Evolutionary conservation across 53 echinoderm and acorn worm genomes (phyloP).

Genomic region (Antedon mediterranea): DNA sequence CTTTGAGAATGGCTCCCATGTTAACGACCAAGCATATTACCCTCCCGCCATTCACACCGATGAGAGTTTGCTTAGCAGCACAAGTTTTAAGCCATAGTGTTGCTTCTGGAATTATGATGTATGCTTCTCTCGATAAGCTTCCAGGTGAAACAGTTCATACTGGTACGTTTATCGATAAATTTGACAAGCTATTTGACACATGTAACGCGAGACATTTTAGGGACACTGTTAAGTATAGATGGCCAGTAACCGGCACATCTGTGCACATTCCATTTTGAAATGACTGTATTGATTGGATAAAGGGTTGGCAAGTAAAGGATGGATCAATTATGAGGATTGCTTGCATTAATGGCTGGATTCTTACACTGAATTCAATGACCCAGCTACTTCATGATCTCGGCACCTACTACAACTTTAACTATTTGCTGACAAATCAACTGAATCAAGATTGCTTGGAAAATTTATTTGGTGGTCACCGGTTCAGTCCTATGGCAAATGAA

Average conservation of each 20-base stretch:
- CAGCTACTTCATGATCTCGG: slow-evolving; percentile 8
- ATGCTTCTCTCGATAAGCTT: slow-evolving; percentile 15
- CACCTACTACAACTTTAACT: slow-evolving; percentile 2
- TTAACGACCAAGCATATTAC: slow-evolving; percentile 22
- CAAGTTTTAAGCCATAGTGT: slow-evolving; percentile 39
- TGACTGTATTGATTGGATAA: slow-evolving; percentile 11
- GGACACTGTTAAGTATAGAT: slow-evolving; percentile 1
- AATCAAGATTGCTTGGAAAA: slow-evolving; percentile 18
- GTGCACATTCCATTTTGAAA: slow-evolving; percentile 21
- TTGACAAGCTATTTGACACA: slow-evolving; percentile 32
- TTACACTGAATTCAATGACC: slow-evolving; percentile 2
- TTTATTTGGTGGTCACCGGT: slow-evolving; percentile 10
- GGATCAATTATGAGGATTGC: slow-evolving; percentile 2
- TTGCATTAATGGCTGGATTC: slow-evolving; percentile 18
- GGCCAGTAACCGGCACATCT: slow-evolving; percentile 14
- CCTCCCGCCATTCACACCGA: slow-evolving; percentile 19
- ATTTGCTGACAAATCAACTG: slow-evolving; percentile 5
- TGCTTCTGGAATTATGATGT: slow-evolving; percentile 25
- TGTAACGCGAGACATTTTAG: slow-evolving; percentile 12
- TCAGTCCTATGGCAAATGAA: slow-evolving; percentile 10
- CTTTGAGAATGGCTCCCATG: slow-evolving; percentile 34
- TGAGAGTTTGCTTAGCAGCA: slow-evolving; percentile 30
- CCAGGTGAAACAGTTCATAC: slow-evolving; percentile 22
- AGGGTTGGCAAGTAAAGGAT: slow-evolving; percentile 11
- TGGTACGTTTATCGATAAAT: slow-evolving; percentile 17